Evolutionary conservation across 2,888 invertebrate genomes (phyloP), one percentile per base, ranked within the genome.

Genomic region (Meliscaeva auricollis): DNA sequence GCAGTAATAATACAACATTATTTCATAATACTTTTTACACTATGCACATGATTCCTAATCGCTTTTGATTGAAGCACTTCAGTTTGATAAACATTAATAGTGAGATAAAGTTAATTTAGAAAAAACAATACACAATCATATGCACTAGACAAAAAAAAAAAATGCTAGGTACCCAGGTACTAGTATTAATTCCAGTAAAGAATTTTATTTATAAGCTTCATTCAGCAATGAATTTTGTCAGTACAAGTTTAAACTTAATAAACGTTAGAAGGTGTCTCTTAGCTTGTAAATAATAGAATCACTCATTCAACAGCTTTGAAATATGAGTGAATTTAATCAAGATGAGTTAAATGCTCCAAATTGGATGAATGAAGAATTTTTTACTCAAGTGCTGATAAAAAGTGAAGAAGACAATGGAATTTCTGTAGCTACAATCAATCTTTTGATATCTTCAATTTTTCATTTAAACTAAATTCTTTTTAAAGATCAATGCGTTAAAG

Each of bases 361-460:
- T 5, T 90, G 90, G 90, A 52, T 90, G 7, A 87, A 87, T 48
- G 3, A 5, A 2, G 60, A 79, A 8, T 89, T 88, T 38, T 88
- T 90, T 8, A 56, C 64, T 4, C 26, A 88, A 30, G 82, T 89
- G 0, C 46, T 90, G n/a, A 56, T 54, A 3, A 30, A 52, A 7
- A 48, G 87, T 52, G 87, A 88, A 60, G 66, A 79, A 2, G 79
- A 83, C 13, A 20, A 60, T 17, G 20, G 22, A 3, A n/a, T 76
- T 52, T 44, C 3, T 52, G 79, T 56, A 35, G 26, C 3, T 30
- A 15, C 0, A 22, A n/a, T 20, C 1, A 13, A n/a, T n/a, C 1
- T 15, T 5, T 32, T 9, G 0, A 8, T 1, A 32, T 6, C 13
- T 13, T n/a, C 0, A 48, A 3, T 20, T 2, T 13, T 13, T 8